phyloP scores from a whole-genome alignment of 1,140 invertebrate species.

The Solenopsis invicta region DNA sequence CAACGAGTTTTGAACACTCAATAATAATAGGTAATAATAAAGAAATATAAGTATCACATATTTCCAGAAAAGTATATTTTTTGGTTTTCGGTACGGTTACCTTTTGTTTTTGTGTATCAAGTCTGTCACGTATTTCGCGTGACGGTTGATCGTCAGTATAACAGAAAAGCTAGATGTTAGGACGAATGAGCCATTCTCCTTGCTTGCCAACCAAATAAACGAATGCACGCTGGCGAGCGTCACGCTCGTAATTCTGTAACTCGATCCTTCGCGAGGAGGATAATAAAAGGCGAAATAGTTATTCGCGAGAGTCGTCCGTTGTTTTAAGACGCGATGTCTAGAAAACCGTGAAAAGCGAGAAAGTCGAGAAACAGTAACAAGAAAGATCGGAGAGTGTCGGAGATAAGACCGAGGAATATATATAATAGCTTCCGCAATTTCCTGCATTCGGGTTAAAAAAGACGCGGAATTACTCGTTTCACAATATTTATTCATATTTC shows the following conservation, averaged over 20 bases:
- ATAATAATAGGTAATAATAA: neutral
- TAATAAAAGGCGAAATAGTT: slow-evolving; percentile 70
- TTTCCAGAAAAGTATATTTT: neutral
- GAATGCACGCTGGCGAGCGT: slow-evolving; percentile 64
- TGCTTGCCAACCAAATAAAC: slow-evolving; percentile 73
- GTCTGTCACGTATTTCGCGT: slow-evolving; percentile 39
- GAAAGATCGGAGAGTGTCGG: slow-evolving; percentile 7
- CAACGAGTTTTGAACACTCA: neutral
- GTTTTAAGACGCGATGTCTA: slow-evolving; percentile 49
- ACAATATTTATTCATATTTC: slow-evolving; percentile 1
- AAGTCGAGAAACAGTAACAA: neutral
- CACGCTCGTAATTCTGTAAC: slow-evolving; percentile 71
- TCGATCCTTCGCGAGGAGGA: slow-evolving; percentile 57
- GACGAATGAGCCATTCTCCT: slow-evolving; percentile 61
- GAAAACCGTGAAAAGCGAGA: slow-evolving; percentile 30
- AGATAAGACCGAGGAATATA: neutral
- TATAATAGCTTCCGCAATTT: slow-evolving; percentile 22
- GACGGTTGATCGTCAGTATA: slow-evolving; percentile 52
- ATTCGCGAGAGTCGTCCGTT: slow-evolving; percentile 54
- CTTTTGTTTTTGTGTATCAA: neutral
- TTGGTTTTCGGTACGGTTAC: neutral
- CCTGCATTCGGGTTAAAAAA: neutral
- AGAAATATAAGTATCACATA: neutral
- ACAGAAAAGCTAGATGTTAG: slow-evolving; percentile 46
- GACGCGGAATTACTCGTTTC: neutral